Evolutionary conservation across 2,888 invertebrate species (phyloP).

Genomic region (Drosophila testacea): DNA sequence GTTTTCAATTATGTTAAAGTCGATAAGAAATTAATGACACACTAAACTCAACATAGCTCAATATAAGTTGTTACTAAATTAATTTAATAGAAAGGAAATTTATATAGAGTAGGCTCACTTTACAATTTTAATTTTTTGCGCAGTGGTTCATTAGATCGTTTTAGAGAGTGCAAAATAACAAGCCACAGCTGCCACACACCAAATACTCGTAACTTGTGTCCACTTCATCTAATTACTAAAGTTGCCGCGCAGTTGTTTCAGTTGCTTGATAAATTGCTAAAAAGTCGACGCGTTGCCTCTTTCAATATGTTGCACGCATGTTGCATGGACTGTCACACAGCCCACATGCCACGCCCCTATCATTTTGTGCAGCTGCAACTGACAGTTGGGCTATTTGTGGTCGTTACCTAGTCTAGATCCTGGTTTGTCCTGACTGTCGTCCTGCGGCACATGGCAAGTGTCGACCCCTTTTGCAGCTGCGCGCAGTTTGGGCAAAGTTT

Average conservation of each 20-base stretch:
- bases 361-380: conserved; percentile 30
- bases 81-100: background rate
- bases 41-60: no score
- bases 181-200: conserved; percentile 24
- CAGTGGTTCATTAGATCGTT: background rate
- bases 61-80: no score
- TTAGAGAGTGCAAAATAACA: conserved; percentile 10
- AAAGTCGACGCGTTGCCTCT: conserved; percentile 57
- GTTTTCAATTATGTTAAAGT: no score
- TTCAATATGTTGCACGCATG: conserved; percentile 68
- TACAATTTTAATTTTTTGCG: conserved; percentile 10
- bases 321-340: conserved; percentile 51
- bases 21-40: no score
- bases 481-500: conserved; percentile 77
- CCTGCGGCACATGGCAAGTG: conserved; percentile 45
- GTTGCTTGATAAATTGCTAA: conserved; percentile 62
- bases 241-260: conserved; percentile 48
- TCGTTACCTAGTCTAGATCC: conserved; percentile 35
- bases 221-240: conserved; percentile 73
- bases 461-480: conserved; percentile 54
- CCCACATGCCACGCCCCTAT: conserved; percentile 9
- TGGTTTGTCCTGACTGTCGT: background rate
- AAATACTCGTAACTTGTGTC: conserved; percentile 25
- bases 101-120: background rate
- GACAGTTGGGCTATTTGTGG: conserved; percentile 54